A percentile compares a stretch with the other conserved stretches of the same genome.
These are phyloP conservation scores for Lerista edwardsae DNA, from an alignment of 2,797 vertebrate species.

Conservation along the genomic window DNA sequence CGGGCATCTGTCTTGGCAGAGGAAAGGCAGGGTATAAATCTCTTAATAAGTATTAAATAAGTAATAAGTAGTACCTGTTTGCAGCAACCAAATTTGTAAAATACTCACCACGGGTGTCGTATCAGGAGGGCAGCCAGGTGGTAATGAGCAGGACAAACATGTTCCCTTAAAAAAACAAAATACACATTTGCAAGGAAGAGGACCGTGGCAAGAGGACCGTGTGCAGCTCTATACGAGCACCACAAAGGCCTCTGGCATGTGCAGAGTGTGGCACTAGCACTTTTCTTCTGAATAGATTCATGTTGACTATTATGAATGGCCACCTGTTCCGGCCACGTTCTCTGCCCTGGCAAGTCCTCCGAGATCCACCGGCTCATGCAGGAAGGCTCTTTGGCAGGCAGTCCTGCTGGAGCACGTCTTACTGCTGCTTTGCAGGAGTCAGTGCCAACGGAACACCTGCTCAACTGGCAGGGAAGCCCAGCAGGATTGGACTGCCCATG, in stretches of 20 bases:
- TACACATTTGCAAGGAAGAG: conserved; percentile 16
- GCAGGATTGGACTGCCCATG: not conserved
- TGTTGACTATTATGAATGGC: not conserved
- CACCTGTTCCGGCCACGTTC: not conserved
- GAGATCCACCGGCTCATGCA: no score
- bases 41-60: no score
- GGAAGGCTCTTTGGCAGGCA: no score
- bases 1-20: no score
- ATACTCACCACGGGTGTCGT: conserved; percentile 78
- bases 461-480: no score
- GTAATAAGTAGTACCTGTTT: not conserved
- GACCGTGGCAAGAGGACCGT: not conserved
- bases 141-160: conserved; percentile 71
- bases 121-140: conserved; percentile 78
- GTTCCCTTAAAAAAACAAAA: conserved; percentile 73
- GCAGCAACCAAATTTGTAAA: conserved; percentile 19
- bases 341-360: no score
- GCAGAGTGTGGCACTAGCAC: no score
- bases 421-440: no score
- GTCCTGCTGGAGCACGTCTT: no score
- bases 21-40: no score
- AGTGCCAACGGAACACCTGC: no score
- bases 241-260: not conserved
- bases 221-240: not conserved
- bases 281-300: not conserved